Evolutionary conservation across 2,888 invertebrate genomes (phyloP), one percentile per base, ranked within the genome.

Genomic region (Sphaerophoria taeniata): DNA sequence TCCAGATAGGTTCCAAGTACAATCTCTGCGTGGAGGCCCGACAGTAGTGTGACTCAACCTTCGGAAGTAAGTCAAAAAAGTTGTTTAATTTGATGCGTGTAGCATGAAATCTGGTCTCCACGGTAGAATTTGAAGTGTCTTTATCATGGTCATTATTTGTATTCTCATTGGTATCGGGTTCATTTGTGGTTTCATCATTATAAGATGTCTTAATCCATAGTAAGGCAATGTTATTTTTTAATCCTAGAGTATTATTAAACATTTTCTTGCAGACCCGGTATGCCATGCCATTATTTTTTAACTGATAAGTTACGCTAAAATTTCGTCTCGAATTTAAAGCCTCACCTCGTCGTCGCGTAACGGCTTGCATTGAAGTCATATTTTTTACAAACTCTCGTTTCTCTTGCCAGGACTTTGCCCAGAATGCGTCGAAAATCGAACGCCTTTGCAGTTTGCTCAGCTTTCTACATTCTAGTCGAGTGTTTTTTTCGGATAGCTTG

Each of bases 191-290:
- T 55, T 55, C 55, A 55, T 55, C 34, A 55, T 55, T 55, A 53
- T 31, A 53, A 53, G 11, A 31, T 53, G 34, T 47, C 31, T 63
- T 63, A 0, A 47, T 63, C 33, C 63, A 63, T 7, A 63, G 31
- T 47, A 47, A 47, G 31, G 63, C 47, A 7, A 39, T 43, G 63
- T n/a, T 63, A 63, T 47, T 63, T 63, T 63, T 63, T 12, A 63
- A 47, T n/a, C 63, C 63, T 12, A 63, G 63, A 63, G 47, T 47
- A n/a, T 47, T 63, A n/a, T 63, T 63, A 14, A 63, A 63, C 47
- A 63, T 63, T 1, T 63, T 63, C 31, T 63, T 63, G 47, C 63
- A 47, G 4, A 47, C 47, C n/a, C 63, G 63, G 47, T 45, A 63
- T 31, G 47, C n/a, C 47, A 63, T 33, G 47, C 63, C 47, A 63